Evolutionary conservation across 2,888 invertebrate genomes (phyloP), one percentile per base, ranked within the genome.

Genomic region (Strigamia crassipes): DNA sequence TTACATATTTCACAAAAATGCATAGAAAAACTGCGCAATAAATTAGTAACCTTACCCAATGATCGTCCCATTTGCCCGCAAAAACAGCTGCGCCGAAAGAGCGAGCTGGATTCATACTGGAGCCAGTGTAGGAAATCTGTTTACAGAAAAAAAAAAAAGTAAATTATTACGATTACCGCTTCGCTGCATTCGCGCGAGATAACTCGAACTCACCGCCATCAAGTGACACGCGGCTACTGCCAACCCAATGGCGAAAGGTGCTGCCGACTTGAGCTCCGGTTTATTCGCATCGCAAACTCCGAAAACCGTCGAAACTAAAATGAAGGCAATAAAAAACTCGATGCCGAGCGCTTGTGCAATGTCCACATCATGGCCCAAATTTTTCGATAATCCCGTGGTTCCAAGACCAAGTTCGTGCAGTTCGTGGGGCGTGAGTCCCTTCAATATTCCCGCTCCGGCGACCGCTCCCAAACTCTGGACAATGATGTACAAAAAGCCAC

Each of bases 51-150:
- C 90, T 90, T 89, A 95, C 93, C 96, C 96, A 96, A 86, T 96
- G 96, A 85, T 94, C 88, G 4, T 89, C 88, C 93, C 94, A 96
- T 41, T 89, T 88, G 83, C 91, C 91, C 84, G 92, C 91, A 82
- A 96, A 92, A 31, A 95, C 91, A 1, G 96, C 94, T 0, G 95
- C 94, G 83, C 96, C 96, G 86, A 96, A 92, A 83, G 94, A 93
- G 83, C 96, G 91, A 0, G 96, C 96, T 0, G 96, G 96, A 89
- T 96, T 96, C 96, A 96, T 96, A 85, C 96, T 94, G 56, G 96
- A 92, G 77, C 96, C 95, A 12, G 96, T 96, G 84, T 90, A 92
- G 83, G 90, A 89, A 81, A 92, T 90, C 91, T 91, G 87, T 8
- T 51, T n/a, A n/a, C n/a, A n/a, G n/a, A n/a, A 1, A 86, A 86